Evolutionary conservation across 2,888 invertebrate species (phyloP).

Genomic region (Imbricaverruca yamaguchii): DNA sequence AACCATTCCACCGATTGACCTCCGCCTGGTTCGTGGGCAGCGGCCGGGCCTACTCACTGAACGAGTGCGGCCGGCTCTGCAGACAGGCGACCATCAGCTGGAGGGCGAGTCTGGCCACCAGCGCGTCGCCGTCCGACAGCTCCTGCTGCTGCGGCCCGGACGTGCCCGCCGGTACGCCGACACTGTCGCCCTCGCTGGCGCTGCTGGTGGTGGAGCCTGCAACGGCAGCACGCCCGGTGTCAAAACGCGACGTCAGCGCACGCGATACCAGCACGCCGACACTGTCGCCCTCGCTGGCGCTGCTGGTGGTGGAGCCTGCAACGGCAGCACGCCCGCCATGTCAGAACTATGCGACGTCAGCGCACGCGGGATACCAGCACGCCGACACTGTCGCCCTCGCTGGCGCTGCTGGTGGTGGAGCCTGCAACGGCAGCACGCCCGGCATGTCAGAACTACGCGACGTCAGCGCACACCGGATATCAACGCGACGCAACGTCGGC

Average conservation of each 20-base stretch:
- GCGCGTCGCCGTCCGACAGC: slow-evolving; percentile 42
- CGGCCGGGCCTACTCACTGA: slow-evolving; percentile 37
- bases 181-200: slow-evolving; percentile 39
- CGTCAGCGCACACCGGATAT: too few relatives aligned
- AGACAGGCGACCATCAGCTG: slow-evolving; percentile 45
- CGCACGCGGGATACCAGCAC: slow-evolving; percentile 36
- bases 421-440: slow-evolving; percentile 35
- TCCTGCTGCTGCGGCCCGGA: slow-evolving; percentile 40
- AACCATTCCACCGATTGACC: too few relatives aligned
- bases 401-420: slow-evolving; percentile 43
- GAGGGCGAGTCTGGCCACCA: slow-evolving; percentile 44
- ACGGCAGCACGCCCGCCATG: neutral
- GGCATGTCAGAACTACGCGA: too few relatives aligned
- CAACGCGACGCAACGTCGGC: too few relatives aligned
- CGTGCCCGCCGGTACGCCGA: slow-evolving; percentile 41
- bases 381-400: slow-evolving; percentile 37
- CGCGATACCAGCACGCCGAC: slow-evolving; percentile 37
- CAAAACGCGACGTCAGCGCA: too few relatives aligned
- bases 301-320: slow-evolving; percentile 43
- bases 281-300: slow-evolving; percentile 40
- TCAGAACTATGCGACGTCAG: neutral
- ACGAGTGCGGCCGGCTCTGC: slow-evolving; percentile 41
- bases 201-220: slow-evolving; percentile 43
- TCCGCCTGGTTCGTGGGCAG: too few relatives aligned
- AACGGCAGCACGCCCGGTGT: neutral